phyloP scores from a whole-genome alignment of 92 coral and sea anemone species.

The Porites rus region DNA sequence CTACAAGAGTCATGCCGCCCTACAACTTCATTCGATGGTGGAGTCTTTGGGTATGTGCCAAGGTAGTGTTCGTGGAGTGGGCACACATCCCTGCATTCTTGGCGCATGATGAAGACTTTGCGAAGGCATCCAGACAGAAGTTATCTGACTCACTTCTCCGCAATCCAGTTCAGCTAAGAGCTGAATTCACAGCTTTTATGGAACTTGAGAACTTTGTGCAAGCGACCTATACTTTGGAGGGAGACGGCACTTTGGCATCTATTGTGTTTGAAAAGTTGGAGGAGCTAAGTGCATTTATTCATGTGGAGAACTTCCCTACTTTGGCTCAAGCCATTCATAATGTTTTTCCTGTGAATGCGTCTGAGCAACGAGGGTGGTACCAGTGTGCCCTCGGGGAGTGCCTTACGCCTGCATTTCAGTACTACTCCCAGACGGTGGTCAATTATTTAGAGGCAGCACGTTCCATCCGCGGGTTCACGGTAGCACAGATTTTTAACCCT shows the following conservation, averaged over 20 bases:
- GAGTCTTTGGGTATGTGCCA: not conserved
- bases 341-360: too few relatives aligned
- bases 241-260: not conserved
- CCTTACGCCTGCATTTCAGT: too few relatives aligned
- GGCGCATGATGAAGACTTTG: not conserved
- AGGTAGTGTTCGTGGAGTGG: constrained; percentile 26
- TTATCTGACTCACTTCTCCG: not conserved
- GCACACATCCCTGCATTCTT: not conserved
- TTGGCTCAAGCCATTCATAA: too few relatives aligned
- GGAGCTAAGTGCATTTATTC: too few relatives aligned
- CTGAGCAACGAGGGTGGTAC: too few relatives aligned
- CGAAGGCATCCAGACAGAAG: not conserved
- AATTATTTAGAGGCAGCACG: not conserved
- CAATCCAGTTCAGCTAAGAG: not conserved
- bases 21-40: too few relatives aligned
- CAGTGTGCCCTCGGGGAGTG: too few relatives aligned
- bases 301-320: too few relatives aligned
- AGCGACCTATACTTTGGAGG: not conserved
- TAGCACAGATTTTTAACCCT: not conserved
- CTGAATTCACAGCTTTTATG: not conserved
- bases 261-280: not conserved
- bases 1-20: too few relatives aligned
- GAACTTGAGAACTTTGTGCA: not conserved
- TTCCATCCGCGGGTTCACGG: not conserved
- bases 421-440: too few relatives aligned